phyloP scores from a whole-genome alignment of 2,888 invertebrate genomes.

The Ptychoptera contaminata region DNA sequence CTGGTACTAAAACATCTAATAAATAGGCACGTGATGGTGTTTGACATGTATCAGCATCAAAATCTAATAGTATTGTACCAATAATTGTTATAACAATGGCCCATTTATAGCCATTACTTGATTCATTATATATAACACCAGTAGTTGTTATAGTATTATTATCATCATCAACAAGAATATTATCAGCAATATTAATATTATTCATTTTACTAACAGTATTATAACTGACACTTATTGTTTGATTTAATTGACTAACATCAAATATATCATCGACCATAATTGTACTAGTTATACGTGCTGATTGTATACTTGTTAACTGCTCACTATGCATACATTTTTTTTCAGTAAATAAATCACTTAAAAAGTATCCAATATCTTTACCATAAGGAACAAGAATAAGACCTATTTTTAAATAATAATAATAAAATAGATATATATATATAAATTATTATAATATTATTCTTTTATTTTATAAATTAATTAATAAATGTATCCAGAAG shows the following conservation, averaged over 20 bases:
- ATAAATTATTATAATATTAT: neutral
- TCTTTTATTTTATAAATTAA: neutral
- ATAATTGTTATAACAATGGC: conserved; percentile 40
- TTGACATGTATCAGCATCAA: conserved; percentile 48
- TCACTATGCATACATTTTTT: neutral
- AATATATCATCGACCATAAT: neutral
- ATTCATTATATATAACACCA: neutral
- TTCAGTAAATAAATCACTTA: conserved; percentile 29
- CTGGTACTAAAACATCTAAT: conserved; percentile 41
- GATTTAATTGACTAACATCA: neutral
- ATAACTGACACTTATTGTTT: neutral
- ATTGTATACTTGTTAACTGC: too few relatives aligned
- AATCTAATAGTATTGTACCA: conserved; percentile 44
- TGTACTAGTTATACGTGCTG: too few relatives aligned
- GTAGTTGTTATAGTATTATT: neutral
- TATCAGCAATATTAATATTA: too few relatives aligned
- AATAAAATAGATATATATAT: neutral
- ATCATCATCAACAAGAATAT: neutral
- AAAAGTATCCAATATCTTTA: conserved; percentile 33
- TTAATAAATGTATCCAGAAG: too few relatives aligned
- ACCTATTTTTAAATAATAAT: conserved; percentile 17
- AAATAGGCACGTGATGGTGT: conserved; percentile 46
- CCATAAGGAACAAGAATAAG: conserved; percentile 44
- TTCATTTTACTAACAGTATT: neutral
- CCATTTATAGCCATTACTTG: conserved; percentile 13